Evolutionary conservation across 2,888 invertebrate species (phyloP).

Genomic region (Oxytorus armatus): DNA sequence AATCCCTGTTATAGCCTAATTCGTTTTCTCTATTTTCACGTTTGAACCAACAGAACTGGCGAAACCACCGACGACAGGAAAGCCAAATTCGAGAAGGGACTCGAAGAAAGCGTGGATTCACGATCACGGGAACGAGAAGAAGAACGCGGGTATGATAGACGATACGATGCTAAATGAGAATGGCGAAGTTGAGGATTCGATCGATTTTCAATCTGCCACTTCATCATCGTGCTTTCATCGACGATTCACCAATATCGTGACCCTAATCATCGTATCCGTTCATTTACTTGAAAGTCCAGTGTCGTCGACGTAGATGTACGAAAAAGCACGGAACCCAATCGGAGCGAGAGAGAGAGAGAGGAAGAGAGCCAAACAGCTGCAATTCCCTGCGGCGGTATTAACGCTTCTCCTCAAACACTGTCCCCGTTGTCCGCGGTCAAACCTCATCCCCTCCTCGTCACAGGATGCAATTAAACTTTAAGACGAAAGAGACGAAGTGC

Average conservation of each 20-base stretch:
- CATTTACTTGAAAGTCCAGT: conserved; percentile 49
- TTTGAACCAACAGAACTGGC: conserved; percentile 73
- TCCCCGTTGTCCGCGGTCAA: conserved; percentile 7
- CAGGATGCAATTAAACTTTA: conserved; percentile 65
- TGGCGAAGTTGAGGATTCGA: conserved; percentile 75
- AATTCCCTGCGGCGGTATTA: conserved; percentile 23
- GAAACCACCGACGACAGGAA: conserved; percentile 77
- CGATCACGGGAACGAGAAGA: conserved; percentile 78
- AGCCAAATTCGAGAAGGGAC: conserved; percentile 78
- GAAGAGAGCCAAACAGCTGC: conserved; percentile 30
- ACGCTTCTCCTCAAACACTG: conserved; percentile 17
- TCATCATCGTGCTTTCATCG: conserved; percentile 76
- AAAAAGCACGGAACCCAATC: neutral
- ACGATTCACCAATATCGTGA: conserved; percentile 74
- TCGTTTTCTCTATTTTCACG: conserved; percentile 5
- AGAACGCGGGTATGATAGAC: conserved; percentile 79
- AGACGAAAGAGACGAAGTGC: conserved; percentile 49
- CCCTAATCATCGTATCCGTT: conserved; percentile 64
- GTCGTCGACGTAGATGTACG: conserved; percentile 61
- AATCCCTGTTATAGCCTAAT: too few species aligned
- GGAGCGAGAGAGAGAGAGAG: neutral
- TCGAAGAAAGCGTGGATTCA: conserved; percentile 79
- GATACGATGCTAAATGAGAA: conserved; percentile 77
- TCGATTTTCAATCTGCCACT: conserved; percentile 78
- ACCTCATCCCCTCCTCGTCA: conserved; percentile 20